Conservation (phyloP, 2,797 vertebrate genomes). For the Glossophaga mutica region DNA sequence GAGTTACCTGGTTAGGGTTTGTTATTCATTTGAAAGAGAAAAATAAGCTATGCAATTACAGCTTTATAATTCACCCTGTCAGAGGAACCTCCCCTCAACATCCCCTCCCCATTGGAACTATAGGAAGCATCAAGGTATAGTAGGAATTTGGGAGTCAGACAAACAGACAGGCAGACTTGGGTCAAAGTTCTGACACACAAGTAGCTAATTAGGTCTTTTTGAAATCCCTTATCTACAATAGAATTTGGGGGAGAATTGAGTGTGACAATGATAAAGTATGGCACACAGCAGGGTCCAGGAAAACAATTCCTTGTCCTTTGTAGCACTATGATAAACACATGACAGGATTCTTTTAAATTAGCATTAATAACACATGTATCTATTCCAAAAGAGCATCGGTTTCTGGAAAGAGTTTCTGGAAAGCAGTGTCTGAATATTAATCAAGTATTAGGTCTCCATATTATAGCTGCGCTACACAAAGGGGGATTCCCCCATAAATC, state of each 20-base stretch:
- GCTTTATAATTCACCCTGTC: background rate
- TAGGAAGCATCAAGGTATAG: background rate
- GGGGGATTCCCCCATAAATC: no score
- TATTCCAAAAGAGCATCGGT: no score
- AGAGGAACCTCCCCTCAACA: background rate
- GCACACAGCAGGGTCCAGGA: background rate
- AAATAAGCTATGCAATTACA: background rate
- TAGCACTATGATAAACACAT: background rate
- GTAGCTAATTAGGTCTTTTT: background rate
- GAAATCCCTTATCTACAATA: background rate
- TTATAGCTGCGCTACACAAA: background rate
- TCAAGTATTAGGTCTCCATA: background rate
- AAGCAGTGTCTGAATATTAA: background rate
- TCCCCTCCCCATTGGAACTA: background rate
- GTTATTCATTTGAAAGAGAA: background rate
- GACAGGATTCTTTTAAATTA: background rate
- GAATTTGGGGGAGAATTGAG: background rate
- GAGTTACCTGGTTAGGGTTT: no score
- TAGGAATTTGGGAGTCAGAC: background rate
- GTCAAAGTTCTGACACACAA: background rate
- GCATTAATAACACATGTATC: background rate
- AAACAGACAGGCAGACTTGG: background rate
- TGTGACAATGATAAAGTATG: background rate
- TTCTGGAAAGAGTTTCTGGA: background rate
- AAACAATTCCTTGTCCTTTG: background rate